Evolutionary conservation across 2,888 invertebrate species (phyloP).

Genomic region (Theristus sp.): DNA sequence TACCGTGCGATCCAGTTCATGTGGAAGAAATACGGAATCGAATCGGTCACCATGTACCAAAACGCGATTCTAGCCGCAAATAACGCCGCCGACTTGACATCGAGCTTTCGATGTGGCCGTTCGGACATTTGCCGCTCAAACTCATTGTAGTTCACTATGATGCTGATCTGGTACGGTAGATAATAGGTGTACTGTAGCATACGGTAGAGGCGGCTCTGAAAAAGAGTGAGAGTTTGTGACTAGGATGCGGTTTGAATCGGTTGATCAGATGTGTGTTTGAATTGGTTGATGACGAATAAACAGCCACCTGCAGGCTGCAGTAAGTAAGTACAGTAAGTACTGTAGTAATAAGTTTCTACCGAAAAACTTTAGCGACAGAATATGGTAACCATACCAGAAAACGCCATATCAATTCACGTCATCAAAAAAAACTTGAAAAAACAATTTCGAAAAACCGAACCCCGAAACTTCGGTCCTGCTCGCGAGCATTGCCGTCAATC

Average conservation of each 20-base stretch:
- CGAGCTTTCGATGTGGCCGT: conserved; percentile 11
- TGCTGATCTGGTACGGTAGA: conserved; percentile 30
- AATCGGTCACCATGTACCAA: conserved; percentile 29
- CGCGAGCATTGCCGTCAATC: conserved; percentile 2
- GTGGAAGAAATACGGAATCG: conserved; percentile 31
- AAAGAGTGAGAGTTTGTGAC: no score
- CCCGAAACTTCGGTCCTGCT: not conserved
- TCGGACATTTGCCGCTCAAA: conserved; percentile 17
- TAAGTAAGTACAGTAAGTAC: no score
- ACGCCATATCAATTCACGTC: no score
- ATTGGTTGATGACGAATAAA: no score
- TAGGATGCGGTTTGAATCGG: no score
- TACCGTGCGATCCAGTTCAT: conserved; percentile 10
- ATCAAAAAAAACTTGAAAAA: no score
- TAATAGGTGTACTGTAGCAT: conserved; percentile 33
- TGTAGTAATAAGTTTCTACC: no score
- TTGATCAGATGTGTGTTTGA: no score
- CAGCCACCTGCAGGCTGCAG: no score
- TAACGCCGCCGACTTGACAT: conserved; percentile 12
- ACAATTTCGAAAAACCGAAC: not conserved
- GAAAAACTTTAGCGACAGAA: no score
- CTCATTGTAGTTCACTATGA: conserved; percentile 29
- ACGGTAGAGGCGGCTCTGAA: no score
- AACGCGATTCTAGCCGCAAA: conserved; percentile 24
- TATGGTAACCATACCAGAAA: no score